phyloP scores from a whole-genome alignment of 2,113 vertebrate genomes.

The Alosa alosa region DNA sequence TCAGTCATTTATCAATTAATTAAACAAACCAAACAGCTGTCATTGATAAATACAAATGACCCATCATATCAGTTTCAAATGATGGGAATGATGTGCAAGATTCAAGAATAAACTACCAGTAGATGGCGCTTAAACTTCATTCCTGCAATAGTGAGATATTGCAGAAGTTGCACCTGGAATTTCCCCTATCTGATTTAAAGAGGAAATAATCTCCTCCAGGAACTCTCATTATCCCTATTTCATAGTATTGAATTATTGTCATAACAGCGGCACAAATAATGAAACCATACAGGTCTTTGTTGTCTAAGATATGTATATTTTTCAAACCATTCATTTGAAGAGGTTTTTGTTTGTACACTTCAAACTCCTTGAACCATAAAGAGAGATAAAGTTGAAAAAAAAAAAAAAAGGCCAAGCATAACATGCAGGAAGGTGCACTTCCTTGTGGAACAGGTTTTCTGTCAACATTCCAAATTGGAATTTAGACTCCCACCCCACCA shows the following conservation, averaged over 20 bases:
- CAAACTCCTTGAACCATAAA: background rate
- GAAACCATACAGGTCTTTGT: background rate
- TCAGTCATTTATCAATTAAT: too few species aligned
- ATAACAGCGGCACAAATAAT: background rate
- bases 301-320: background rate
- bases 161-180: slow-evolving; percentile 10
- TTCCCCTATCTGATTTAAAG: background rate
- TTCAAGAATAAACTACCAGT: background rate
- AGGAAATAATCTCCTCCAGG: background rate
- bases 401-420: background rate
- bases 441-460: slow-evolving; percentile 69
- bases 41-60: too few species aligned
- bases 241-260: background rate
- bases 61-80: too few species aligned
- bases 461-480: slow-evolving; percentile 44
- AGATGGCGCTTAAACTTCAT: background rate
- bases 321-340: background rate
- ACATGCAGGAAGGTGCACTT: slow-evolving; percentile 45
- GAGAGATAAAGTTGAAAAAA: background rate
- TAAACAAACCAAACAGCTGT: too few species aligned
- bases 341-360: background rate
- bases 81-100: too few species aligned
- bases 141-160: background rate
- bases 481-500: background rate
- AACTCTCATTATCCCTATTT: background rate